Evolutionary conservation across 2,113 vertebrate species (phyloP).

Genomic region (Cichladusa arquata): DNA sequence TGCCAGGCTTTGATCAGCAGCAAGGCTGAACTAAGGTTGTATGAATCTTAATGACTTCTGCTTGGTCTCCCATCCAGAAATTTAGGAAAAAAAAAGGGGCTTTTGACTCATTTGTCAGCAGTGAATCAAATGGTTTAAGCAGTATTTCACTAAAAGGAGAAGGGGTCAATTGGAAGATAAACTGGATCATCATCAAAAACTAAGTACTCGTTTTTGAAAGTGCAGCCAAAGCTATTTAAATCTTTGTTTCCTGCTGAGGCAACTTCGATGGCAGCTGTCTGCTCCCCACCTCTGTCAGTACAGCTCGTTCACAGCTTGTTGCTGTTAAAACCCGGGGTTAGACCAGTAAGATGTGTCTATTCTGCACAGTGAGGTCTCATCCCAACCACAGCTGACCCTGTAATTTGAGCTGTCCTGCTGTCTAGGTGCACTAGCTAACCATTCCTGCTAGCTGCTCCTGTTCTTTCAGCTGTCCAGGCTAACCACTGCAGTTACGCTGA

Average conservation of each 20-base stretch:
- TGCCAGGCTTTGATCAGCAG: background rate
- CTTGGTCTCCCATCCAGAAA: slow-evolving; percentile 1
- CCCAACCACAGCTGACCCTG: background rate
- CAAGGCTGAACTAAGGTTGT: background rate
- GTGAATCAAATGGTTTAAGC: background rate
- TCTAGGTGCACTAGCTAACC: background rate
- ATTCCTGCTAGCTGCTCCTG: background rate
- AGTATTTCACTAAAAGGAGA: background rate
- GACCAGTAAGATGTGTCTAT: background rate
- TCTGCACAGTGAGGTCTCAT: background rate
- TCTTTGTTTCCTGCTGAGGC: background rate
- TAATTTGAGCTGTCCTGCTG: background rate
- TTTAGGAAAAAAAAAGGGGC: background rate
- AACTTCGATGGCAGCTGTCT: slow-evolving; percentile 10
- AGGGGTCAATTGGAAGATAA: slow-evolving; percentile 7
- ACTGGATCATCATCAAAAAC: slow-evolving; percentile 12
- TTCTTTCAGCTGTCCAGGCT: background rate
- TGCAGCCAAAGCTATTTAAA: slow-evolving; percentile 23
- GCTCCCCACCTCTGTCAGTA: background rate
- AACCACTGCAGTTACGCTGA: background rate
- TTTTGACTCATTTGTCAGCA: background rate
- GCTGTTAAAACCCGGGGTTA: background rate
- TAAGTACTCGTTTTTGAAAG: background rate
- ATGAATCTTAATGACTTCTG: background rate
- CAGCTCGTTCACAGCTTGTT: background rate